A percentile compares a stretch with the other conserved stretches of the same genome.
These are phyloP conservation scores for Drosophila navojoa DNA, from an alignment of 1,140 invertebrate genomes.

Conservation along the genomic window DNA sequence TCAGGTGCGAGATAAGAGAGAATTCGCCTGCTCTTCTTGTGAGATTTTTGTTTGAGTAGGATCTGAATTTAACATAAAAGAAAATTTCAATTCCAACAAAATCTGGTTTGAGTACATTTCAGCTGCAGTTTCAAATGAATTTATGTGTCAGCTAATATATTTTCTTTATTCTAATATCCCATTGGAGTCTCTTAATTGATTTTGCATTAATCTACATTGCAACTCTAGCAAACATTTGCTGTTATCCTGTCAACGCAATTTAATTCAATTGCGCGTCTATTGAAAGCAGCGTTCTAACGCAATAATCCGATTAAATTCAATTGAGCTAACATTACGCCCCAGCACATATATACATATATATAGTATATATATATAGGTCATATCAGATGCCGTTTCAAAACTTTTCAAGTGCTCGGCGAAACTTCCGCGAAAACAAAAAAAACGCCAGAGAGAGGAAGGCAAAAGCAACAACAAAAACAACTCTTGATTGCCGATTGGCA, in stretches of 20 bases:
- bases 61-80: background rate
- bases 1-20: too few species aligned
- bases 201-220: background rate
- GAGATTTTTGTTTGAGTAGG: background rate
- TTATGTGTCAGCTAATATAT: background rate
- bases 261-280: conserved; percentile 71
- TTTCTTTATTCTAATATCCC: background rate
- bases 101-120: background rate
- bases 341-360: conserved; percentile 22
- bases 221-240: conserved; percentile 24
- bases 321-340: conserved; percentile 47
- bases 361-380: conserved; percentile 55
- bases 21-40: background rate
- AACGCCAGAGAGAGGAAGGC: background rate
- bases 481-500: conserved; percentile 38
- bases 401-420: conserved; percentile 41
- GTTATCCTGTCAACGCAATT: conserved; percentile 50
- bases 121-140: background rate
- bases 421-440: conserved; percentile 30
- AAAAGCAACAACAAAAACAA: background rate
- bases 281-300: conserved; percentile 36
- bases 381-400: conserved; percentile 45
- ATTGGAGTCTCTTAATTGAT: background rate
- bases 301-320: conserved; percentile 59
- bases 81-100: background rate